Conservation (phyloP, 2,113 vertebrate species). For the Spermophilus dauricus region DNA sequence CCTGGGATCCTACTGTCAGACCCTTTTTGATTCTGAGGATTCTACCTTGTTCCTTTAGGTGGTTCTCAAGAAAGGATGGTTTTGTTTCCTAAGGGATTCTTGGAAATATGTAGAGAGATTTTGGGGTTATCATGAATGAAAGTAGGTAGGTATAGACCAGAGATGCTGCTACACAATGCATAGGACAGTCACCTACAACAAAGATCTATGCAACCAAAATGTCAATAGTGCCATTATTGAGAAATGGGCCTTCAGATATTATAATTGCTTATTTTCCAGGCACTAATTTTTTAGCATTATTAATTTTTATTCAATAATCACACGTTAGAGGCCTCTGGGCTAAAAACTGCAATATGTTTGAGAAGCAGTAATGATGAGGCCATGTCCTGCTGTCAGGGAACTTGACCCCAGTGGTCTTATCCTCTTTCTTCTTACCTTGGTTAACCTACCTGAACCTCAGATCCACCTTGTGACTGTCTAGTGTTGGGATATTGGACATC, state of each 20-base stretch:
- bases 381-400: neutral
- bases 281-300: neutral
- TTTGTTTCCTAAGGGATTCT: neutral
- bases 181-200: neutral
- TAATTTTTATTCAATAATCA: neutral
- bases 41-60: neutral
- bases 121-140: neutral
- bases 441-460: neutral
- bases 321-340: neutral
- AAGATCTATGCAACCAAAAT: neutral
- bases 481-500: neutral
- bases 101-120: neutral
- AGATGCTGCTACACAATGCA: neutral
- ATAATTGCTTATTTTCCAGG: neutral
- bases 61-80: neutral
- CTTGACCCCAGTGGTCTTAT: neutral
- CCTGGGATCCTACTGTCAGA: neutral
- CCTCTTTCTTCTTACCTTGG: neutral
- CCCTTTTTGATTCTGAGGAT: neutral
- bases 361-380: neutral
- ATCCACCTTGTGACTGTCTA: neutral
- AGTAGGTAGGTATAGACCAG: neutral
- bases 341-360: neutral
- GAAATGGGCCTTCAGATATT: neutral
- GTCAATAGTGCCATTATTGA: neutral